Base-by-base conservation (phyloP, 2,113 vertebrate species). In the Polyodon spathula region DNA sequence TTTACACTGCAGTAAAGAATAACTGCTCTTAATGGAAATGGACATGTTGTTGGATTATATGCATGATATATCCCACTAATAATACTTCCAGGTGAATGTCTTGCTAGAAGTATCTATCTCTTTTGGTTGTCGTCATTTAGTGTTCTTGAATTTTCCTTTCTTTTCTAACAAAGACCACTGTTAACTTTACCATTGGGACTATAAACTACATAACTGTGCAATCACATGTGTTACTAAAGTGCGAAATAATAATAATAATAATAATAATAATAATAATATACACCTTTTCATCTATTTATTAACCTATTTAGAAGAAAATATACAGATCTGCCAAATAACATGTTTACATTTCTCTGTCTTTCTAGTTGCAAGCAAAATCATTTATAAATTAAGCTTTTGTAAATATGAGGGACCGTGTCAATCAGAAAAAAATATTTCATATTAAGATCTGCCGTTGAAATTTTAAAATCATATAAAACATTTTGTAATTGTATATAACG, bases 311-410 rank as follows among this genome's bases (percentile, higher is more conserved):
- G 73, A 63, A 71, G 59, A 70, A 76, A 14, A 81, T 74, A 14
- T 10, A 81, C 59, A 84, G 84, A 90, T 90, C 88, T 90, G 92
- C 92, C 90, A 93, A 93, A 90, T 77, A 80, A 90, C 90, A 90
- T 91, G 93, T 97, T 97, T 97, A 95, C 91, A 92, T 90, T 90
- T 84, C 93, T 93, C 80, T 83, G 79, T 88, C 89, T 92, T 86
- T 92, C 78, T 85, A 87, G 87, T 86, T 89, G 77, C 80, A 87
- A 70, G 81, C 82, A 77, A 69, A 67, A 73, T 86, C 76, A 84
- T 87, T 90, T 84, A 67, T 70, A 84, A 83, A 74, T 76, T 11
- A 77, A 44, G 70, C 60, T 84, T 86, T 84, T 84, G 73, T 83
- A 81, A 68, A 66, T 73, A 50, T 59, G 68, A 73, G 72, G 62